Conservation (phyloP, 2,797 vertebrate genomes). For the Enteromius argenteus region DNA sequence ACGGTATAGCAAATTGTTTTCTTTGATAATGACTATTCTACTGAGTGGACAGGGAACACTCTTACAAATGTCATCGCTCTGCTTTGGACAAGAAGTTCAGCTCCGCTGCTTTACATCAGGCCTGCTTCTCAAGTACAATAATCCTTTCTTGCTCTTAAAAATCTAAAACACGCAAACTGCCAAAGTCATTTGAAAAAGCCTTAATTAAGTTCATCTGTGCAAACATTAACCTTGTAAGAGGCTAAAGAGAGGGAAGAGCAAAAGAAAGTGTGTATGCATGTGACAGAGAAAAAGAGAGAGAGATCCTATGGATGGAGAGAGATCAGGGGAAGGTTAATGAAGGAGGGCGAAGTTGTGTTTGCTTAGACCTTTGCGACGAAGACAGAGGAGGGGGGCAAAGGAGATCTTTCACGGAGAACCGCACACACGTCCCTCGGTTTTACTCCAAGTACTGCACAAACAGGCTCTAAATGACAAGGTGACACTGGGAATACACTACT, state of each 20-base stretch:
- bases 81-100: slow-evolving; percentile 45
- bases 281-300: slow-evolving; percentile 33
- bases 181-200: slow-evolving; percentile 77
- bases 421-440: slow-evolving; percentile 58
- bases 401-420: slow-evolving; percentile 58
- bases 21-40: slow-evolving; percentile 26
- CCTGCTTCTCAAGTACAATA: slow-evolving; percentile 72
- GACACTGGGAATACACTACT: slow-evolving; percentile 63
- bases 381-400: slow-evolving; percentile 36
- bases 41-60: slow-evolving; percentile 36
- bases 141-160: slow-evolving; percentile 74
- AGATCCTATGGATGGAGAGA: slow-evolving; percentile 30
- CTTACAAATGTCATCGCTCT: slow-evolving; percentile 55
- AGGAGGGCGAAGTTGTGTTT: slow-evolving; percentile 74
- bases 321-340: slow-evolving; percentile 70
- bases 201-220: slow-evolving; percentile 83
- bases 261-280: slow-evolving; percentile 1
- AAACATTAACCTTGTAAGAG: slow-evolving; percentile 73
- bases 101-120: slow-evolving; percentile 59
- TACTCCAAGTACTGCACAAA: slow-evolving; percentile 64
- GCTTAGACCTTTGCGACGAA: slow-evolving; percentile 68
- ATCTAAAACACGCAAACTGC: slow-evolving; percentile 79
- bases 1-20: slow-evolving; percentile 1
- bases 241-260: slow-evolving; percentile 50
- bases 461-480: slow-evolving; percentile 64